Evolutionary conservation across 2,888 invertebrate species (phyloP).

Genomic region (Tachina lurida): DNA sequence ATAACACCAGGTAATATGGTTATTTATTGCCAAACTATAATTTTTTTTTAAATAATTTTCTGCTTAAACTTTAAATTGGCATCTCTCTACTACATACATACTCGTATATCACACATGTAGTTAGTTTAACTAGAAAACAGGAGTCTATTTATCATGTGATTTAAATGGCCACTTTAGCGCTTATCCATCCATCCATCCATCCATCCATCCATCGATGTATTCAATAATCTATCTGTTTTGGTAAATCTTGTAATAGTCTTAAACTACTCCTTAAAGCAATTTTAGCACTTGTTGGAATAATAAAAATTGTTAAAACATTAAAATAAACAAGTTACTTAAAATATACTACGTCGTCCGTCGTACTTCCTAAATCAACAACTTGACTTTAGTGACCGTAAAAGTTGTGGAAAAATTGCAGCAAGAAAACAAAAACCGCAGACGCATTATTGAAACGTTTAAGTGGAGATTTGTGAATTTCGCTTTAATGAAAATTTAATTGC

Average conservation of each 20-base stretch:
- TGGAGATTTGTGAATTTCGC: slow-evolving; percentile 41
- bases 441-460: slow-evolving; percentile 59
- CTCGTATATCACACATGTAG: too few species aligned
- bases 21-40: slow-evolving; percentile 34
- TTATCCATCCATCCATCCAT: slow-evolving; percentile 58
- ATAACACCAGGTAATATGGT: background rate
- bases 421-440: slow-evolving; percentile 50
- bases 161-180: slow-evolving; percentile 63
- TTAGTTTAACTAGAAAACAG: background rate
- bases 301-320: slow-evolving; percentile 17
- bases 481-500: slow-evolving; percentile 68
- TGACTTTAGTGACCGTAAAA: slow-evolving; percentile 45
- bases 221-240: slow-evolving; percentile 31
- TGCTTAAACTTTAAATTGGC: too few species aligned
- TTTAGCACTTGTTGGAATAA: slow-evolving; percentile 62
- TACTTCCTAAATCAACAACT: slow-evolving; percentile 53
- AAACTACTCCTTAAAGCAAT: slow-evolving; percentile 57
- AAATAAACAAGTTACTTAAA: slow-evolving; percentile 28
- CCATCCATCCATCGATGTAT: slow-evolving; percentile 38
- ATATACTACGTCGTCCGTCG: background rate
- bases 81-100: too few species aligned
- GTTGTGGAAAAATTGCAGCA: background rate
- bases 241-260: slow-evolving; percentile 56
- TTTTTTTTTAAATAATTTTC: slow-evolving; percentile 8
- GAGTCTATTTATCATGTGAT: slow-evolving; percentile 62